Base-by-base conservation (phyloP, 2,113 vertebrate genomes). In the Dasypus novemcinctus region DNA sequence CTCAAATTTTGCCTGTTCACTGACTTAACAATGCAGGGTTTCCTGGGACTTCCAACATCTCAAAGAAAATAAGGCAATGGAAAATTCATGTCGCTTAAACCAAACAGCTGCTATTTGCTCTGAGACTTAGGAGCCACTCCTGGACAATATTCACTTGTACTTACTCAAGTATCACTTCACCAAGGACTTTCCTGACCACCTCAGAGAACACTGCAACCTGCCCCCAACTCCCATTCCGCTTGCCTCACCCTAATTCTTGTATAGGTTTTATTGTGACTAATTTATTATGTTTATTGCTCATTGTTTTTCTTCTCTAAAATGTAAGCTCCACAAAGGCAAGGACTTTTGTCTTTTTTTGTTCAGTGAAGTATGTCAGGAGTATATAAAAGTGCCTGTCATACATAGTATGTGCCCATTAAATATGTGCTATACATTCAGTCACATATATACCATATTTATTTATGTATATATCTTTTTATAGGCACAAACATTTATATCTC, bases 1-100 rank as follows among this genome's bases (percentile, higher is more conserved):
- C 69, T 64, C 76, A 94, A 93, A 91, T 91, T 96, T 69, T 91
- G 49, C 91, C 88, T 94, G 91, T 93, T 97, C 86, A 95, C 36
- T 90, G 64, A 87, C 68, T 49, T 91, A 93, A 86, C 94, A 95
- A 76, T 68, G n/a, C 49, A 61, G 25, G 1, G 49, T 95, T 96
- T 95, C 91, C 92, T 92, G 95, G 92, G 94, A 92, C 86, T 89
- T 93, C 74, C 61, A 96, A 18, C 66, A 81, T 38, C 78, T 96
- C 90, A 76, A 23, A 93, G 94, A 91, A 96, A 95, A 91, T 75
- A 72, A 82, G 36, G 33, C 13, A 25, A 61, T 64, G 90, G 96
- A 87, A 95, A 94, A 95, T 66, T 2, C 43, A 49, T 41, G 64
- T 76, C 74, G 94, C 20, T 93, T 69, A 96, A 71, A 88, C 46